These are phyloP conservation scores for Chrysomallon squamiferum DNA, from an alignment of 1,140 invertebrate genomes.

Conservation along the genomic window DNA sequence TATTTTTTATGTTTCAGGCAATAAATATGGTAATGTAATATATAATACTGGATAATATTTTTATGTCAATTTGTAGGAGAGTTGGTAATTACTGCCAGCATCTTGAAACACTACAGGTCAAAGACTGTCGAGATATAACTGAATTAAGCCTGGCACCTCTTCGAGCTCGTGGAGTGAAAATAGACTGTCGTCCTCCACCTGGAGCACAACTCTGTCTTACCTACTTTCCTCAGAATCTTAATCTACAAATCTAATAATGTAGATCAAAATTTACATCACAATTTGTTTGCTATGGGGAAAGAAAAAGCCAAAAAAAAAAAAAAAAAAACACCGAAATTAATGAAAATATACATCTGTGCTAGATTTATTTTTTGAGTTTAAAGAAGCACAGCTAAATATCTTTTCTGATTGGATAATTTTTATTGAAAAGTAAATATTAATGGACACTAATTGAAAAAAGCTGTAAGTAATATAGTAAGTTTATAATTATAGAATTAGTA, in stretches of 20 bases:
- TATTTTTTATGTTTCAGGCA: too few relatives aligned
- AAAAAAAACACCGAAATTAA: not conserved
- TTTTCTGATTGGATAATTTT: too few relatives aligned
- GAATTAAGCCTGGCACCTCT: slow-evolving; percentile 43
- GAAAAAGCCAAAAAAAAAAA: not conserved
- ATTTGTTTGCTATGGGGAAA: not conserved
- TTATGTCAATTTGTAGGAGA: slow-evolving; percentile 47
- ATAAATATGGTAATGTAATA: too few relatives aligned
- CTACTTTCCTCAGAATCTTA: slow-evolving; percentile 8
- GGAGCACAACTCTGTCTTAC: slow-evolving; percentile 8
- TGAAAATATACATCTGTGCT: not conserved
- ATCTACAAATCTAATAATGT: slow-evolving; percentile 26
- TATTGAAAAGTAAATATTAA: too few relatives aligned
- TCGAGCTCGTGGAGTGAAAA: slow-evolving; percentile 27
- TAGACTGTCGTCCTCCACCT: slow-evolving; percentile 37
- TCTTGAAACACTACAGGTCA: slow-evolving; percentile 45
- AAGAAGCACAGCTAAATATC: too few relatives aligned
- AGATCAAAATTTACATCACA: not conserved
- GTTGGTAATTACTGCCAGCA: slow-evolving; percentile 51
- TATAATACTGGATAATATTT: too few relatives aligned
- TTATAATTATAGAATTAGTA: too few relatives aligned
- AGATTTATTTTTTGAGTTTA: too few relatives aligned
- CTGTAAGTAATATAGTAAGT: too few relatives aligned
- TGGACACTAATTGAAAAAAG: too few relatives aligned
- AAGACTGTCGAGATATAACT: slow-evolving; percentile 57